phyloP scores from a whole-genome alignment of 1,140 invertebrate genomes.

The Anastrepha obliqua region DNA sequence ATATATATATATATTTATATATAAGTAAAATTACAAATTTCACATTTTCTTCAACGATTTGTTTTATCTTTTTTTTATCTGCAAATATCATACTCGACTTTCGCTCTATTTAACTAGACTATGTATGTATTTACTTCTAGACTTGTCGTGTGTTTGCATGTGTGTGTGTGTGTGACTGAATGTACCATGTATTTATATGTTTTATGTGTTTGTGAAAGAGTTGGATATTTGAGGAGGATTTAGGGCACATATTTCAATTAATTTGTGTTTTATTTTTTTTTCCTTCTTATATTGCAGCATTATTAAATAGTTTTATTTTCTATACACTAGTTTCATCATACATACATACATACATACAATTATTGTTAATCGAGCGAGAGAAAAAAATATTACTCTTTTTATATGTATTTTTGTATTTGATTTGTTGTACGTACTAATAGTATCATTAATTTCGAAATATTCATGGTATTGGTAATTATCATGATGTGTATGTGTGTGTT shows the following conservation, averaged over 20 bases:
- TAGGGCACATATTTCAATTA: conserved; percentile 4
- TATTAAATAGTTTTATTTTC: conserved; percentile 13
- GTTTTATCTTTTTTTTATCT: background rate
- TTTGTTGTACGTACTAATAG: background rate
- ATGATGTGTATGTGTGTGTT: background rate
- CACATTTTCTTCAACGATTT: conserved; percentile 29
- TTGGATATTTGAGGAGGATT: background rate
- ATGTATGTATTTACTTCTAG: background rate
- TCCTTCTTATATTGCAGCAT: background rate
- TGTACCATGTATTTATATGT: background rate
- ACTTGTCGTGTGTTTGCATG: background rate
- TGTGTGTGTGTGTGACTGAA: background rate
- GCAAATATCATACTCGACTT: conserved; percentile 30
- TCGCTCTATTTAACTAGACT: conserved; percentile 52
- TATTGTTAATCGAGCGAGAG: conserved; percentile 50
- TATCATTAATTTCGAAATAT: background rate
- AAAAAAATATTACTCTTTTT: conserved; percentile 25
- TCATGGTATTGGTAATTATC: background rate
- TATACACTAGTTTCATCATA: background rate
- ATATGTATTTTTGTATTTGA: background rate
- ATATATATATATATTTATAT: conserved; percentile 37
- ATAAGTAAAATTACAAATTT: conserved; percentile 55
- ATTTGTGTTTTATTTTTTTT: background rate
- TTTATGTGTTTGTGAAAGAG: background rate
- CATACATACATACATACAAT: background rate